Conservation (phyloP, 2,113 vertebrate species). For the Tonatia bakeri region DNA sequence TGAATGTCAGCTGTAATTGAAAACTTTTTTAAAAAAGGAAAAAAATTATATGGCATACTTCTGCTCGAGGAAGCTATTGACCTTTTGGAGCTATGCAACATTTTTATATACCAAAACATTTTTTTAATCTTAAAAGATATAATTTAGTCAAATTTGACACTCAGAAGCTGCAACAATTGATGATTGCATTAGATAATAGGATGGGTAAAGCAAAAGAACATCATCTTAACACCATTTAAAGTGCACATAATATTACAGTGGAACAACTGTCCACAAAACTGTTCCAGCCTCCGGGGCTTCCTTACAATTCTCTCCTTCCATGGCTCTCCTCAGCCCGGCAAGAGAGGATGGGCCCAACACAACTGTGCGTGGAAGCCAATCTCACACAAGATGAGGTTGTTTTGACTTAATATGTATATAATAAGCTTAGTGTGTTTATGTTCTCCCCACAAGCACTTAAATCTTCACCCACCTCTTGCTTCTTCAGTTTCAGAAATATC, state of each 20-base stretch:
- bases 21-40: not conserved
- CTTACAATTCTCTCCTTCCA: not conserved
- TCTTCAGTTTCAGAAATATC: not conserved
- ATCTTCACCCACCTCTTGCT: not conserved
- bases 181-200: not conserved
- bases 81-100: slow-evolving; percentile 46
- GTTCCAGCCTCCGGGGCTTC: not conserved
- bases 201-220: not conserved
- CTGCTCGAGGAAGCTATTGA: not conserved
- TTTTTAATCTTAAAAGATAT: slow-evolving; percentile 24
- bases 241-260: not conserved
- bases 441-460: not conserved
- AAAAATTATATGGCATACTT: not conserved
- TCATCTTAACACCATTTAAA: not conserved
- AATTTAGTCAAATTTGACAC: slow-evolving; percentile 30
- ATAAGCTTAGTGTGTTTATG: not conserved
- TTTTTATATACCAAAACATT: not conserved
- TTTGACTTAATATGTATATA: not conserved
- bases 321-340: not conserved
- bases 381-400: not conserved
- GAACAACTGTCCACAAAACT: not conserved
- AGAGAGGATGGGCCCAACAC: not conserved
- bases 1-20: not conserved
- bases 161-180: not conserved
- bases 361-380: rapidly evolving